Percentiles rank a stretch among this genome's conserved stretches.
These are phyloP conservation scores for Hippocampus comes DNA, from an alignment of 2,113 vertebrate genomes.

Conservation along the genomic window DNA sequence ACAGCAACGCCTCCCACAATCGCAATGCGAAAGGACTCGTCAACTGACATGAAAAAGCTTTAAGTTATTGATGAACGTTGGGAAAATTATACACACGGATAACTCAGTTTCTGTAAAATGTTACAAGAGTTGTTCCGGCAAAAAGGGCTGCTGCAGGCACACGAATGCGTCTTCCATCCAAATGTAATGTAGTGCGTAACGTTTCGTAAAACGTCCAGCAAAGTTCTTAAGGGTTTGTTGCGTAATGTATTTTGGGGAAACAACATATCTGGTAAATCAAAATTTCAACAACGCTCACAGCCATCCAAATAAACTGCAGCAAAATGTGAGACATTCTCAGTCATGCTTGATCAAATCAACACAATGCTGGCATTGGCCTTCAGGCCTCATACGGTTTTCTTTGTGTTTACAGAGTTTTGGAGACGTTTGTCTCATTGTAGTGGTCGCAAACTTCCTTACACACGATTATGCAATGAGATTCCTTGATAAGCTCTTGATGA, in stretches of 20 bases:
- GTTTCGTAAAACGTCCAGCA: not conserved
- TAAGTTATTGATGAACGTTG: no score
- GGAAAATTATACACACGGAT: no score
- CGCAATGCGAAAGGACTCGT: no score
- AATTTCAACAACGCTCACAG: constrained; percentile 19
- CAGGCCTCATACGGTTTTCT: constrained; percentile 17
- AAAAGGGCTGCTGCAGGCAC: no score
- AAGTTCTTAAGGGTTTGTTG: not conserved
- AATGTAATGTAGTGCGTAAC: not conserved
- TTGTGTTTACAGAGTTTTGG: constrained; percentile 37
- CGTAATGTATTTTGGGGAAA: not conserved
- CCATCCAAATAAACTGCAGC: constrained; percentile 42
- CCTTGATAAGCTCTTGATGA: not conserved
- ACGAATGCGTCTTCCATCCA: not conserved
- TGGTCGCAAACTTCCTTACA: constrained; percentile 4
- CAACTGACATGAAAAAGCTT: no score
- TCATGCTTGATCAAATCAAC: constrained; percentile 51
- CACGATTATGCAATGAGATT: not conserved
- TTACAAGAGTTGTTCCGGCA: no score
- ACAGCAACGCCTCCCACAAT: no score
- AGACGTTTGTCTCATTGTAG: constrained; percentile 40
- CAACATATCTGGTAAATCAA: not conserved
- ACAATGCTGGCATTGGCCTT: constrained; percentile 27
- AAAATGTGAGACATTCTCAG: constrained; percentile 33
- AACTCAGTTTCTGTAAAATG: no score